These are phyloP conservation scores for Odontesthes bonariensis DNA, from an alignment of 2,113 vertebrate species.

Conservation along the genomic window DNA sequence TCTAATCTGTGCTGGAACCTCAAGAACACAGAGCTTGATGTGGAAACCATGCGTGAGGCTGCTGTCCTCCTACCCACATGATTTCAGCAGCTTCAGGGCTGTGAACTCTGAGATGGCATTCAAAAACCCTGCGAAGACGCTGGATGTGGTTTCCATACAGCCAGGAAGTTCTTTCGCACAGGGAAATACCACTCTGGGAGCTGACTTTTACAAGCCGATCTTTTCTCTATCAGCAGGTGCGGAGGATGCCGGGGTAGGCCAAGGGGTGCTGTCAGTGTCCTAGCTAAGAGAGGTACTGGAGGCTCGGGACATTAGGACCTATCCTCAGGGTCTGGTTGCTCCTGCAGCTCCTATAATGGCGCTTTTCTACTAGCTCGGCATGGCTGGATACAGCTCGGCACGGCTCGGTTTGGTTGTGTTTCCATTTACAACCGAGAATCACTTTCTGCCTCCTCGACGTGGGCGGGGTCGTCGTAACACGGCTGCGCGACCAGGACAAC, in stretches of 20 bases:
- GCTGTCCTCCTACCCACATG: constrained; percentile 82
- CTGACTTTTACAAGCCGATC: constrained; percentile 88
- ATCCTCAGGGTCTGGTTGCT: constrained; percentile 78
- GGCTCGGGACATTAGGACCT: constrained; percentile 79
- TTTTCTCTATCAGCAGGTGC: constrained; percentile 92
- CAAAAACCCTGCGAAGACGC: constrained; percentile 80
- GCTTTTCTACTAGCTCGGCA: too few relatives aligned
- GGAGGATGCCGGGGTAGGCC: constrained; percentile 90
- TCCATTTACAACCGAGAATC: too few relatives aligned
- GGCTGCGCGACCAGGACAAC: too few relatives aligned
- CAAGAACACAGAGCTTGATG: constrained; percentile 70
- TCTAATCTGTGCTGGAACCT: constrained; percentile 87
- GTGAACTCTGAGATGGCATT: constrained; percentile 63
- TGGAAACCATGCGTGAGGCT: constrained; percentile 84
- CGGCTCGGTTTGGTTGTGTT: too few relatives aligned
- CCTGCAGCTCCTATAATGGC: too few relatives aligned
- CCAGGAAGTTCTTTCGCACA: constrained; percentile 76
- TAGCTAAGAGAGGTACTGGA: constrained; percentile 85
- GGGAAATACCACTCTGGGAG: constrained; percentile 86
- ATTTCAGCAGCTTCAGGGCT: constrained; percentile 92
- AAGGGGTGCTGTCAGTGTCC: constrained; percentile 74
- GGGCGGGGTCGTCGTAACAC: too few relatives aligned
- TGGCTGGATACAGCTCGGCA: too few relatives aligned
- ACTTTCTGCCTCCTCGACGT: too few relatives aligned
- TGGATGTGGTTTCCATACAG: constrained; percentile 71